Evolutionary conservation across 1,140 invertebrate species (phyloP), one percentile per base, ranked within the genome.

Genomic region (Drosophila micromelanica): DNA sequence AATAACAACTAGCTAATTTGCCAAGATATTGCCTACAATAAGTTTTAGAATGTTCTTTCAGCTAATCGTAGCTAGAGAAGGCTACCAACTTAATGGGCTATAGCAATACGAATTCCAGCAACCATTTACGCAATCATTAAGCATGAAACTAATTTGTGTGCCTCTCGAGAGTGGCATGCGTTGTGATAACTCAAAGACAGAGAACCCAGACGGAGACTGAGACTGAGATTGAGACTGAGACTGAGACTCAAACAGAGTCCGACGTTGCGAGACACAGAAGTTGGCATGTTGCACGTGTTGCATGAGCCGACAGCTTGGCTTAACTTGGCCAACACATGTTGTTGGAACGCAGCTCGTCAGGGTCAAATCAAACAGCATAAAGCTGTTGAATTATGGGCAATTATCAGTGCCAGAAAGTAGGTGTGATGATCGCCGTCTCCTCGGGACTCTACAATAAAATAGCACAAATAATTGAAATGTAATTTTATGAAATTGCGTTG

Each of bases 61-160:
- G 20, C 51, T 38, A 13, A 4, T 23, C 11, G 2, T 11, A 27
- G 8, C 32, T 46, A 46, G 48, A 46, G 35, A 35, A 15, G 37
- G 43, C 59, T 70, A 74, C 75, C 78, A 79, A 73, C 32, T 80
- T 79, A 84, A 77, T 80, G 79, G 69, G 76, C 69, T 77, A 78
- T 87, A 71, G 62, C 73, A 84, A 89, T 80, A 84, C 55, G 77
- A 80, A 89, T 90, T 90, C 85, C 76, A 68, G 71, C 84, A 74
- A 90, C 84, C 84, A 84, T 87, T 87, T 87, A 89, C 85, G 84
- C 84, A 87, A 87, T 87, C 84, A 89, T 89, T 89, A 89, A 90
- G 73, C 80, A 90, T 64, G 85, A 84, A 80, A 78, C 62, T 89
- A 89, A 89, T 89, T 89, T 89, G 85, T 85, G 73, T 69, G 79